These are phyloP conservation scores for Galeruca laticollis DNA, from an alignment of 2,888 invertebrate species.

Conservation along the genomic window DNA sequence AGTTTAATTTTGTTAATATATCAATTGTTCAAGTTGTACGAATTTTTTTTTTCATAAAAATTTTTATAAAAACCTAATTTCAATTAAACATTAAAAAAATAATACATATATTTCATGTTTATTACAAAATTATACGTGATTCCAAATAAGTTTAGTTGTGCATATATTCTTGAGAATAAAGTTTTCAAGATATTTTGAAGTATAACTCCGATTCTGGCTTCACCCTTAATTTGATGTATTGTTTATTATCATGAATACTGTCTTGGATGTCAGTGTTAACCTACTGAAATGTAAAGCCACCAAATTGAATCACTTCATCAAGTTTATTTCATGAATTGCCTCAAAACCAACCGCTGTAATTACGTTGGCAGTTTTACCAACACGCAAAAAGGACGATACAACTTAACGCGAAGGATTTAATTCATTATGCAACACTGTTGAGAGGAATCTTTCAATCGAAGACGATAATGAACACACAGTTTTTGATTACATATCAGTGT, in stretches of 20 bases:
- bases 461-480: too few relatives aligned
- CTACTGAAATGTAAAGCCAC: slow-evolving; percentile 25
- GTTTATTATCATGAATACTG: slow-evolving; percentile 13
- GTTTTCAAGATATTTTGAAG: background rate
- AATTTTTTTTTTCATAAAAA: too few relatives aligned
- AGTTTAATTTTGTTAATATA: too few relatives aligned
- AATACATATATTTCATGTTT: too few relatives aligned
- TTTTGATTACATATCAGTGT: too few relatives aligned
- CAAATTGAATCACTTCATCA: slow-evolving; percentile 30
- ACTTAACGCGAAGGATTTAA: slow-evolving; percentile 1
- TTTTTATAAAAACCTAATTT: too few relatives aligned
- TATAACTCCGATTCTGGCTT: background rate
- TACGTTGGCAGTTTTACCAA: slow-evolving; percentile 19
- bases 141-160: too few relatives aligned
- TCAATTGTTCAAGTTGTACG: too few relatives aligned
- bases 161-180: background rate
- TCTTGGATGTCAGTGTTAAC: slow-evolving; percentile 21
- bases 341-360: slow-evolving; percentile 26
- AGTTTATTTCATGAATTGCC: slow-evolving; percentile 31
- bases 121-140: too few relatives aligned
- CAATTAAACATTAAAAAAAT: too few relatives aligned
- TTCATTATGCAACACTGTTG: background rate
- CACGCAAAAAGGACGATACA: slow-evolving; percentile 18
- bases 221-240: slow-evolving; percentile 1
- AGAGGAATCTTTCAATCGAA: too few relatives aligned